These are phyloP conservation scores for Chamaea fasciata DNA, from an alignment of 2,113 vertebrate genomes.

Conservation along the genomic window DNA sequence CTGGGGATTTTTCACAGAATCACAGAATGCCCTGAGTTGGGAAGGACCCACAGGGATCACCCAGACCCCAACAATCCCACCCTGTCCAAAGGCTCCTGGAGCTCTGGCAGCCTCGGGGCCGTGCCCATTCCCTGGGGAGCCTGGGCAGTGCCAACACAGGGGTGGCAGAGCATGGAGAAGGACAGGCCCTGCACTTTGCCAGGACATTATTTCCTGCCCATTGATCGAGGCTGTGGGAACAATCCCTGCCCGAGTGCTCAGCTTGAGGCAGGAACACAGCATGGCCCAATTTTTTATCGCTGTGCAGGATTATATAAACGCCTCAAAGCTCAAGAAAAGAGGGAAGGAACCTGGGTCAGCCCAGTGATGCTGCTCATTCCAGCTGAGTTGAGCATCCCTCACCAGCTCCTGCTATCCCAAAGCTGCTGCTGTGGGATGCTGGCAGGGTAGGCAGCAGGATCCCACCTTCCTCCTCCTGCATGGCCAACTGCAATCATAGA, in stretches of 20 bases:
- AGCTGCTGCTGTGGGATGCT: not conserved
- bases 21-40: not conserved
- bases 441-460: not conserved
- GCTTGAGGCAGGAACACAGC: not conserved
- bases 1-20: not conserved
- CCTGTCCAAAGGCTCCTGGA: not conserved
- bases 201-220: not conserved
- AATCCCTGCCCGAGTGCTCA: not conserved
- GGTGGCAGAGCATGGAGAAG: accelerated
- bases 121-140: not conserved
- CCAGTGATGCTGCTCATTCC: not conserved
- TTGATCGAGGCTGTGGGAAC: not conserved
- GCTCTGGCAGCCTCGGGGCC: not conserved
- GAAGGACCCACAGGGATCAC: not conserved
- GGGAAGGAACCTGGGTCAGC: not conserved
- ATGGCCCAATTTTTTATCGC: not conserved
- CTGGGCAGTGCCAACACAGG: not conserved
- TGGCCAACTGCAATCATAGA: not conserved
- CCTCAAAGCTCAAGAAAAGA: not conserved
- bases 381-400: not conserved
- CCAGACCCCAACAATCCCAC: not conserved
- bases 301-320: not conserved
- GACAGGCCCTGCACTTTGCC: not conserved
- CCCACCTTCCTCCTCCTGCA: not conserved
- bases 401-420: not conserved